Evolutionary conservation across 2,113 vertebrate genomes (phyloP), one percentile per base, ranked within the genome.

Genomic region (Heliornis fulica): DNA sequence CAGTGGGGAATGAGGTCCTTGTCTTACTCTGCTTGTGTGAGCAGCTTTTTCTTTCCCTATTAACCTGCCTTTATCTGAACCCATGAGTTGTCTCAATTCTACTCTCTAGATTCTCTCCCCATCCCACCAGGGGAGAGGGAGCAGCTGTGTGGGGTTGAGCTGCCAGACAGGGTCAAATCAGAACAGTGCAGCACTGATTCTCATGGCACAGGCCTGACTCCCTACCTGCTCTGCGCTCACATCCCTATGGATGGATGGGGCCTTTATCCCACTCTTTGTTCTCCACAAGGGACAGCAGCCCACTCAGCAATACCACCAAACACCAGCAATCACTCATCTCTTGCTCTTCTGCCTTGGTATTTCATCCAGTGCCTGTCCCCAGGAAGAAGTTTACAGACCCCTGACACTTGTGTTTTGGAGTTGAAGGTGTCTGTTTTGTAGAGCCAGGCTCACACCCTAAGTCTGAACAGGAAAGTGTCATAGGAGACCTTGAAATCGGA

Each of bases 271-370:
- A 29, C 13, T 56, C 48, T n/a, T 40, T 31, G 29, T 11, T 56
- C 38, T 41, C 71, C 45, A 50, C 43, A 32, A 51, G 22, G 29
- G 40, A 51, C 38, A 51, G 15, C 65, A 77, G 18, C 36, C n/a
- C 28, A 10, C 14, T 28, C 7, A 3, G 8, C 2, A 6, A 19
- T 41, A 63, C 29, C 60, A n/a, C 38, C 45, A 41, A 45, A 61
- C 0, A 0, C n/a, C 69, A 50, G n/a, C 1, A 1, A 54, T 32
- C 0, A 0, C 66, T 90, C 60, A 28, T 9, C 36, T 31, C 69
- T 63, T 31, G 2, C 45, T 57, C 29, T 85, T 70, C 8, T 9
- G 40, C 31, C 45, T 64, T 5, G 1, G 7, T 13, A 9, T 13
- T 25, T 71, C 21, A n/a, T 5, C 53, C 38, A 57, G 57, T 0